Conservation (phyloP, 2,888 invertebrate species). For the Resseliella maxima region DNA sequence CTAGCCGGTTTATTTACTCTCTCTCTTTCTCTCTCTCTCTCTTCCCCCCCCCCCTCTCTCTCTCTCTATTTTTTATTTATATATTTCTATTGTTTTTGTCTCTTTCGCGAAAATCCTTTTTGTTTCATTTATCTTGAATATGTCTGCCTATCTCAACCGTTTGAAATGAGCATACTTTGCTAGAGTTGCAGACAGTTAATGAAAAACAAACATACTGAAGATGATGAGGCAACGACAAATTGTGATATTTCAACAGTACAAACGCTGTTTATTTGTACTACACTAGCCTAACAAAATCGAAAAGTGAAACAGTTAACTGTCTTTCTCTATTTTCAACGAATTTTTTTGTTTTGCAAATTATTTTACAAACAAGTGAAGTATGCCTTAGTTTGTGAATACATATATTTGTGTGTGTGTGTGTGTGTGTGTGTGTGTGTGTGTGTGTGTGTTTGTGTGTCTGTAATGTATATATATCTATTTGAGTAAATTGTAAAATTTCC, state of each 20-base stretch:
- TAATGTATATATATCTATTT: no score
- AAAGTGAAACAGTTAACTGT: neutral
- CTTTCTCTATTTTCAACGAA: neutral
- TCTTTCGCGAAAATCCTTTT: neutral
- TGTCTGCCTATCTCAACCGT: neutral
- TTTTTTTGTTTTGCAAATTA: no score
- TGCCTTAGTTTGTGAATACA: no score
- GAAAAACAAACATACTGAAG: constrained; percentile 46
- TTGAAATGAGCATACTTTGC: neutral
- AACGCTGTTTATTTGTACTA: neutral
- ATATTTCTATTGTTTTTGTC: no score
- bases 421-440: no score
- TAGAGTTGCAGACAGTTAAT: constrained; percentile 30
- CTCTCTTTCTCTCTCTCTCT: neutral
- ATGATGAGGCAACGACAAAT: constrained; percentile 8
- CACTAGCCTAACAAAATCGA: neutral
- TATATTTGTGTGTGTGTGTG: neutral
- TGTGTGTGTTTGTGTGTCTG: no score
- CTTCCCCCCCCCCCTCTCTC: neutral
- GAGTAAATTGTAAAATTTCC: neutral
- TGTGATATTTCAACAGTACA: neutral
- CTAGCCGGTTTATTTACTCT: neutral
- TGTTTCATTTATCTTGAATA: neutral
- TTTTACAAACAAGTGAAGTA: no score
- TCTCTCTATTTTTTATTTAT: no score